These are phyloP conservation scores for Tethya wilhelma DNA, from an alignment of 37 sponge, comb jelly and placozoan genomes.

Conservation along the genomic window DNA sequence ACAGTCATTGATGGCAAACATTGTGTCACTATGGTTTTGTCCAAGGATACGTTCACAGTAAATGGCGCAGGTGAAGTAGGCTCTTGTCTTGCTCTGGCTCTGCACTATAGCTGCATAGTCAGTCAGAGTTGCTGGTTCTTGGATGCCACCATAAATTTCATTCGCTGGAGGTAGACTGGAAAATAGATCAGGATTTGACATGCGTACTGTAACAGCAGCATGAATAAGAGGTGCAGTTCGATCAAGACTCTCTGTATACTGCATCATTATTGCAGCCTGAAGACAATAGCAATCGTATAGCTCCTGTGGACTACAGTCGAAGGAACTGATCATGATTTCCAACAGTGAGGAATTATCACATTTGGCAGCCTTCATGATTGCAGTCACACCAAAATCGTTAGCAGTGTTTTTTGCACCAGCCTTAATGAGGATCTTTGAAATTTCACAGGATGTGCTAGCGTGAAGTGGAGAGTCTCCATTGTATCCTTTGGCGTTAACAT, in stretches of 20 bases:
- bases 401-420: slow-evolving; percentile 77
- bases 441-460: slow-evolving; percentile 52
- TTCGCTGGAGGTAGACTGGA: no score
- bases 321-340: slow-evolving; percentile 32
- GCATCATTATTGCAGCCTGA: slow-evolving; percentile 52
- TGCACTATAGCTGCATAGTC: slow-evolving; percentile 19
- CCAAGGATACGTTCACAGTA: slow-evolving; percentile 82
- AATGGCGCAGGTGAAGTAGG: slow-evolving; percentile 52
- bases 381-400: slow-evolving; percentile 75
- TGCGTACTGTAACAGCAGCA: slow-evolving; percentile 38
- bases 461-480: slow-evolving; percentile 82
- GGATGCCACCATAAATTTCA: slow-evolving; percentile 51
- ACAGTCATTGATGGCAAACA: no score
- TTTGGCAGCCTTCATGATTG: slow-evolving; percentile 67
- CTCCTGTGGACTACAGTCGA: slow-evolving; percentile 28
- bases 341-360: slow-evolving; percentile 58
- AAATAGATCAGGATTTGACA: not conserved
- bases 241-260: no score
- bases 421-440: slow-evolving; percentile 60
- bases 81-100: slow-evolving; percentile 19
- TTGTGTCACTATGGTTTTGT: no score
- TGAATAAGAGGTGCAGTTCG: no score
- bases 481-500: slow-evolving; percentile 63
- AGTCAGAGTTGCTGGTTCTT: slow-evolving; percentile 49
- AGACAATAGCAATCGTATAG: slow-evolving; percentile 75